phyloP scores from a whole-genome alignment of 2,888 invertebrate species.

The Horisme vitalbata region DNA sequence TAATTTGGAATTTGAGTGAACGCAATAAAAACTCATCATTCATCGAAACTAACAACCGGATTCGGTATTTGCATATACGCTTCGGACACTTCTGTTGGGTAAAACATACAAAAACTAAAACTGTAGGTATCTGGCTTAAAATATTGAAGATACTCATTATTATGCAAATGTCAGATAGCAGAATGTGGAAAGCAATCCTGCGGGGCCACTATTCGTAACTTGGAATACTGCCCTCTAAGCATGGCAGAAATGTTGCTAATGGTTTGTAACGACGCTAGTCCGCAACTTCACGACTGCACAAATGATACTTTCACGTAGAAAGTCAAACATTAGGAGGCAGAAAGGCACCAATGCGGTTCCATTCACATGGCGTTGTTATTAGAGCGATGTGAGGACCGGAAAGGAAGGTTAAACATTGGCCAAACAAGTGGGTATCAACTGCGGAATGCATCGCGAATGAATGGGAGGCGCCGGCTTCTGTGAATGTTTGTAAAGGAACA shows the following conservation, averaged over 20 bases:
- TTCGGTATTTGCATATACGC: conserved; percentile 32
- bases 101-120: conserved; percentile 32
- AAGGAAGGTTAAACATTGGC: conserved; percentile 65
- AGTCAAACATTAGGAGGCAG: conserved; percentile 64
- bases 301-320: conserved; percentile 77
- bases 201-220: conserved; percentile 33
- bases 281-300: conserved; percentile 55
- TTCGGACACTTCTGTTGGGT: conserved; percentile 14
- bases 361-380: conserved; percentile 69
- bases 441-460: conserved; percentile 52
- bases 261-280: conserved; percentile 58
- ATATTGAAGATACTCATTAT: conserved; percentile 42
- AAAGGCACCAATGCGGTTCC: conserved; percentile 57
- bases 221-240: conserved; percentile 48
- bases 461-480: conserved; percentile 60
- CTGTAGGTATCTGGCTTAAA: conserved; percentile 25
- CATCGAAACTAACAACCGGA: conserved; percentile 39
- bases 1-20: conserved; percentile 45
- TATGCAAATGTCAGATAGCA: conserved; percentile 49
- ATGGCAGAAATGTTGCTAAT: conserved; percentile 63
- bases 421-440: conserved; percentile 58
- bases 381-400: conserved; percentile 65
- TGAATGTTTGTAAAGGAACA: conserved; percentile 62
- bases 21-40: conserved; percentile 45
- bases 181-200: conserved; percentile 47